Percentiles rank a stretch among this genome's conserved stretches.
Conservation (phyloP, 2,888 invertebrate genomes). For the Sminthurides aquaticus region DNA sequence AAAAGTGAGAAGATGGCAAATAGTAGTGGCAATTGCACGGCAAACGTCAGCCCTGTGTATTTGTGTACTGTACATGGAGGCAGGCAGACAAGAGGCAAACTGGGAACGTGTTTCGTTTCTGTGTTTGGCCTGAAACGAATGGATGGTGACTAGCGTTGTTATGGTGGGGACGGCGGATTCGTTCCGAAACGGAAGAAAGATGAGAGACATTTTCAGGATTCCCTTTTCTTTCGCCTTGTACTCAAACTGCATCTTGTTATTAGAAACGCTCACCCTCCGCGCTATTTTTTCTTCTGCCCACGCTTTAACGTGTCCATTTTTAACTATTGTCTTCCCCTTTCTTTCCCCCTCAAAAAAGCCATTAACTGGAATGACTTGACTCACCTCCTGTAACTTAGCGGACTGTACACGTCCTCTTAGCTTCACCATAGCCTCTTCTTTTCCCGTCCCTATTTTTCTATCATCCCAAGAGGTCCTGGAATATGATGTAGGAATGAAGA, state of each 20-base stretch:
- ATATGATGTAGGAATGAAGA: background rate
- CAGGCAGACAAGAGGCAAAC: too few relatives aligned
- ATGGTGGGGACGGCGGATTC: background rate
- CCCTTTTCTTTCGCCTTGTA: background rate
- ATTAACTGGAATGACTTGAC: slow-evolving; percentile 21
- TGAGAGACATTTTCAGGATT: background rate
- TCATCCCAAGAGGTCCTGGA: background rate
- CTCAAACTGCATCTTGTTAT: background rate
- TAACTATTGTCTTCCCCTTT: slow-evolving; percentile 19
- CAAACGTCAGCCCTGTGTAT: too few relatives aligned
- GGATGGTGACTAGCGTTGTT: background rate
- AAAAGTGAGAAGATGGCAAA: too few relatives aligned
- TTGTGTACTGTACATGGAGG: too few relatives aligned
- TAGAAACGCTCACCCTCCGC: background rate
- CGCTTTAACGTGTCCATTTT: slow-evolving; percentile 22
- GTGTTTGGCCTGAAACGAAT: background rate
- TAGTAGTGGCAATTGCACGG: too few relatives aligned
- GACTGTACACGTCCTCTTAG: too few relatives aligned
- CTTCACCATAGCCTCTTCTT: too few relatives aligned
- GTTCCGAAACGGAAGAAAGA: background rate
- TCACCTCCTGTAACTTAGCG: background rate
- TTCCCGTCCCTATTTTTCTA: background rate
- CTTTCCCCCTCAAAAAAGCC: slow-evolving; percentile 20
- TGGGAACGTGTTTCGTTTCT: too few relatives aligned
- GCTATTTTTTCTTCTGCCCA: slow-evolving; percentile 17